These are phyloP conservation scores for Pipistrellus pygmaeus DNA, from an alignment of 2,797 vertebrate species.

Conservation along the genomic window DNA sequence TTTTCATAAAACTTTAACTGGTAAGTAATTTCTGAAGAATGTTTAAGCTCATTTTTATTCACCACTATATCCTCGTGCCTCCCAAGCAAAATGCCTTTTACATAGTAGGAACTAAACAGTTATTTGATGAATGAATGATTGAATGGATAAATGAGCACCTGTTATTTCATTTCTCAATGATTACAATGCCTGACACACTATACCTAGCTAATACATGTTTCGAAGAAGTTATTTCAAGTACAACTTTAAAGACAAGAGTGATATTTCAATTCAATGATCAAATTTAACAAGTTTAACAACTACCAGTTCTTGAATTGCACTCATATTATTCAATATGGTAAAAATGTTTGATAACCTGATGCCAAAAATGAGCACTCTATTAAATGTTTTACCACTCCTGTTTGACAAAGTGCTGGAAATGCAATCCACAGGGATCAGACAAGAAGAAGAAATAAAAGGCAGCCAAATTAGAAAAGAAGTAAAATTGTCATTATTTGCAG, in stretches of 20 bases:
- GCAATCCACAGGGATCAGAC: too few species aligned
- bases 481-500: too few species aligned
- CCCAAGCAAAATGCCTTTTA: background rate
- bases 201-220: background rate
- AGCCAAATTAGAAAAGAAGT: too few species aligned
- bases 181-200: background rate
- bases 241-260: background rate
- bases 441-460: too few species aligned
- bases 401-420: too few species aligned
- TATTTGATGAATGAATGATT: background rate
- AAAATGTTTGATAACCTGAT: background rate
- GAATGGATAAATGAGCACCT: background rate
- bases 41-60: background rate
- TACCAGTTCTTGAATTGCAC: background rate
- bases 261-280: background rate
- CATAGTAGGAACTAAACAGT: background rate
- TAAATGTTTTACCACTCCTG: background rate
- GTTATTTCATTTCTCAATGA: background rate
- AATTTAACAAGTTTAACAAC: background rate
- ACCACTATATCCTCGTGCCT: background rate
- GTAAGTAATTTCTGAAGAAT: constrained; percentile 38
- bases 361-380: background rate
- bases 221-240: constrained; percentile 18
- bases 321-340: background rate
- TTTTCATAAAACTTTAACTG: background rate